These are phyloP conservation scores for Trichacis sp. DNA, from an alignment of 2,888 invertebrate species.

Conservation along the genomic window DNA sequence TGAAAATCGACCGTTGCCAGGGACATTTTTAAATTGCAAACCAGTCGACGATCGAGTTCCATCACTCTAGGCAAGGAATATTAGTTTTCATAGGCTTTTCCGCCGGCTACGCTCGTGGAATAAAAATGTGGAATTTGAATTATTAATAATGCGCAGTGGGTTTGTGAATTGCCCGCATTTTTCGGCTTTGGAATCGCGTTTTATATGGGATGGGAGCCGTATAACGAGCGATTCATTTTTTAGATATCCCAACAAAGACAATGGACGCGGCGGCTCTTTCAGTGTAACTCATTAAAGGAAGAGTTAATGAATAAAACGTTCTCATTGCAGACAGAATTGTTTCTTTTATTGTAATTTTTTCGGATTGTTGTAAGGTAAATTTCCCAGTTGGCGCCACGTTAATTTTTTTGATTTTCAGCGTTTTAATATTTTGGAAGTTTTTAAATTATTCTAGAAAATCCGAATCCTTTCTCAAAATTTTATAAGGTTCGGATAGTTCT, in stretches of 20 bases:
- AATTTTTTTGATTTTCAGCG: too few species aligned
- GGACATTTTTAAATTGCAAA: background rate
- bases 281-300: constrained; percentile 37
- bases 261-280: constrained; percentile 31
- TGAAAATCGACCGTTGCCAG: too few species aligned
- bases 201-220: constrained; percentile 25
- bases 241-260: constrained; percentile 32
- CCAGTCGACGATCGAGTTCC: background rate
- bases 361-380: too few species aligned
- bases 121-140: constrained; percentile 26
- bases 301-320: constrained; percentile 44
- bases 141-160: constrained; percentile 31
- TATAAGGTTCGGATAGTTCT: too few species aligned
- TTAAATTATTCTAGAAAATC: too few species aligned
- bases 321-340: constrained; percentile 33
- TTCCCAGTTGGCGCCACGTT: too few species aligned
- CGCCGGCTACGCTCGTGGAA: constrained; percentile 9
- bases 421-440: too few species aligned
- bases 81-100: constrained; percentile 11
- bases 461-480: too few species aligned
- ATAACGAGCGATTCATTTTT: constrained; percentile 43
- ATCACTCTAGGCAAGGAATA: background rate
- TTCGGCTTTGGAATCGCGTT: constrained; percentile 23
- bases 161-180: constrained; percentile 30
- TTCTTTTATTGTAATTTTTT: constrained; percentile 28